Percentiles rank a stretch among this genome's conserved stretches.
These are phyloP conservation scores for Drosophila parabipectinata DNA, from an alignment of 1,140 invertebrate species.

Conservation along the genomic window DNA sequence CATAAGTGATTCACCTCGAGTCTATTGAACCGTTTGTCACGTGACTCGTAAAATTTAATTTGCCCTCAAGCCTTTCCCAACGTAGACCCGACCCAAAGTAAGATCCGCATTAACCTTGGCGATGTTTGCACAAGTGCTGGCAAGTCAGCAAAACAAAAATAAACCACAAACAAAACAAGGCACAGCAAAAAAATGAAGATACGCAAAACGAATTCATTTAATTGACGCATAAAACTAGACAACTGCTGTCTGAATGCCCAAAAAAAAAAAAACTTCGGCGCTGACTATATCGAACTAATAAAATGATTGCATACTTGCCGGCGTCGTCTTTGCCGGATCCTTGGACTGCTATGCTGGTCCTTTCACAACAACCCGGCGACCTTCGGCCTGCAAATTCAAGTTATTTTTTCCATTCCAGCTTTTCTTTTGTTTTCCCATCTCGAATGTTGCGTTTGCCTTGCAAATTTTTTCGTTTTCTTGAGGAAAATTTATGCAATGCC, in stretches of 20 bases:
- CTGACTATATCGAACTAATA: constrained; percentile 20
- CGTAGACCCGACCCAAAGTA: constrained; percentile 30
- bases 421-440: background rate
- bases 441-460: constrained; percentile 14
- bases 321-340: constrained; percentile 7
- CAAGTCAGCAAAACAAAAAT: constrained; percentile 27
- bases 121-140: constrained; percentile 57
- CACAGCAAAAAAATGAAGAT: constrained; percentile 13
- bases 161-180: constrained; percentile 6
- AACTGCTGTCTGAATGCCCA: background rate
- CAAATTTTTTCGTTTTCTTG: constrained; percentile 1
- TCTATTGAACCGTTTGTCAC: constrained; percentile 57
- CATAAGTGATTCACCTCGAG: constrained; percentile 27
- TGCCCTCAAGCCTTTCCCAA: constrained; percentile 33
- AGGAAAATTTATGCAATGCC: constrained; percentile 22
- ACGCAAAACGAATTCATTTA: constrained; percentile 23
- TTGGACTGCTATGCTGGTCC: background rate
- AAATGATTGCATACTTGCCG: constrained; percentile 43
- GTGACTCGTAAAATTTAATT: constrained; percentile 44
- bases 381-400: constrained; percentile 29
- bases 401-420: background rate
- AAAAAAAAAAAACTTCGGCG: background rate
- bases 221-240: constrained; percentile 41
- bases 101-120: constrained; percentile 61
- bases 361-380: constrained; percentile 7